Evolutionary conservation across 2,888 invertebrate genomes (phyloP), one percentile per base, ranked within the genome.

Genomic region (Aethes cnicana): DNA sequence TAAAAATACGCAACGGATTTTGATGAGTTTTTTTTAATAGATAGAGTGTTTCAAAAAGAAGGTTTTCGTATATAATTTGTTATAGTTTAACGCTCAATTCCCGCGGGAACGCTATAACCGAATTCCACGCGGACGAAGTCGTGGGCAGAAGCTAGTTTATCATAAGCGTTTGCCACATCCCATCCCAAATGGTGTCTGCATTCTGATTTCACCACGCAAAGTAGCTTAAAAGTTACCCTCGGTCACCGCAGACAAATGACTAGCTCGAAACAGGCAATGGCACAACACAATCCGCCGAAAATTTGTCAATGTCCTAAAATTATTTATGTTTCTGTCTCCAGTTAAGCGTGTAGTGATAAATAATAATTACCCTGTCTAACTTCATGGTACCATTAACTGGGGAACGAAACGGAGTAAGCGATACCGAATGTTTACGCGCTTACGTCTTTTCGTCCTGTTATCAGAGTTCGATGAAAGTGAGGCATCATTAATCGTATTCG

Each of bases 321-420:
- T 25, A 47, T 41, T 33, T 26, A 52, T 44, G 37, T 43, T 35
- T 36, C 28, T 20, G 53, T 30, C 36, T 47, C 41, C 28, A 12
- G 23, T 33, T 43, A 48, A 32, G 43, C 43, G 42, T 53, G 11
- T 36, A 43, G 48, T 48, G 42, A 53, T 53, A 48, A 53, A 53
- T 53, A 53, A 53, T 48, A 53, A 53, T 48, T 53, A 53, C 37
- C 21, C 36, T 26, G 36, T 28, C 30, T 53, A 53, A 53, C 53
- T 53, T 53, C 25, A 36, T 47, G 47, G 42, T 47, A 28, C 42
- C 53, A 48, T 30, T 35, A 32, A 39, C 7, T 3, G 26, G 8
- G 5, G 7, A 3, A 17, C 18, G 14, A 12, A 47, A 25, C 3
- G 43, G 7, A 17, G 30, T 36, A 50, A 18, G 36, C 9, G 23